A percentile compares a stretch with the other conserved stretches of the same genome.
Evolutionary conservation across 2,797 vertebrate genomes (phyloP).

Genomic region (Rhincodon typus): DNA sequence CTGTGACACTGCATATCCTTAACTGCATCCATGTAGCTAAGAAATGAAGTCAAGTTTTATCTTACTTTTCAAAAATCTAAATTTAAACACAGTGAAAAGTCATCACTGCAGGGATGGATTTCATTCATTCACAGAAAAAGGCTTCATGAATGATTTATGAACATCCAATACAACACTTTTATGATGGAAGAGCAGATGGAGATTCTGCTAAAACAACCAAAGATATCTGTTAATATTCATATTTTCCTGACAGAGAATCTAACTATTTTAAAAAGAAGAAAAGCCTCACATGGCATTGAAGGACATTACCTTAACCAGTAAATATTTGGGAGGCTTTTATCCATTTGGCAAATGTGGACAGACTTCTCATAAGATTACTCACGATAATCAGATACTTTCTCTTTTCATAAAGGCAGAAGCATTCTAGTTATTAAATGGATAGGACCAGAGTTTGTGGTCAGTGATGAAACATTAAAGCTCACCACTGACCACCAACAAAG

Average conservation of each 20-base stretch:
- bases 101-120: neutral
- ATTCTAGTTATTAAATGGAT: neutral
- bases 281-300: neutral
- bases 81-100: neutral
- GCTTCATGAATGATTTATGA: slow-evolving; percentile 32
- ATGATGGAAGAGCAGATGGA: neutral
- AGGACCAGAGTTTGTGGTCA: neutral
- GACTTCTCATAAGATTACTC: neutral
- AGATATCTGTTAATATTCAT: neutral
- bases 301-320: neutral
- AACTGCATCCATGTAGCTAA: neutral
- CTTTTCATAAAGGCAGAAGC: too few species aligned
- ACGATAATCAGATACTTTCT: neutral
- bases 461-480: neutral
- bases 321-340: neutral
- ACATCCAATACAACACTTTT: neutral
- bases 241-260: neutral
- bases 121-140: slow-evolving; percentile 15
- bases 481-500: neutral
- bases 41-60: neutral
- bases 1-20: neutral
- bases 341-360: neutral
- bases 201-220: neutral
- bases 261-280: neutral
- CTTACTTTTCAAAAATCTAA: neutral